Evolutionary conservation across 2,113 vertebrate genomes (phyloP), one percentile per base, ranked within the genome.

Genomic region (Forbesichthys papilliferus): DNA sequence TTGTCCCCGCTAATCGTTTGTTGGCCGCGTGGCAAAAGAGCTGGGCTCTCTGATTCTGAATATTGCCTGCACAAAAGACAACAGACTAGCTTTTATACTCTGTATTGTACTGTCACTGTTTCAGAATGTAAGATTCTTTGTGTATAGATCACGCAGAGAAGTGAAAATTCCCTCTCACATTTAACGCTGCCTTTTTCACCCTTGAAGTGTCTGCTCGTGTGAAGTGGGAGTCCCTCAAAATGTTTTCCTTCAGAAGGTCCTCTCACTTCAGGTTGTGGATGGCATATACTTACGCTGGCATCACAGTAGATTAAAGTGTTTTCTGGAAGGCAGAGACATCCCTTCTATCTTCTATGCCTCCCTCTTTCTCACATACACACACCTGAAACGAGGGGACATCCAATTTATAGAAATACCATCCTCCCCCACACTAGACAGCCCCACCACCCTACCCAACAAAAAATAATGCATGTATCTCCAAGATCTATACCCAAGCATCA

Each of bases 401-500:
- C 54, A 80, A 79, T 86, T 74, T 76, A 52, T n/a, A 68, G 73
- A 64, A 64, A 27, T 69, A 77, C 80, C 71, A 83, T 80, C 16
- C 68, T 72, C 79, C 33, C 75, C 73, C 27, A 61, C 83, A 54
- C 68, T 58, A 73, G 74, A 42, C 64, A 86, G 67, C 69, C 73
- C 71, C 78, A 36, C 13, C 72, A 77, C 78, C 27, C 27, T 27
- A 27, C 27, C 27, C 27, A 27, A 2, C 27, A 27, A 82, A 86
- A 10, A 56, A n/a, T 1, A n/a, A 74, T 80, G 61, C 69, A 89
- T 87, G 78, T 74, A 85, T 90, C 88, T 90, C 74, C 27, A 71
- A 89, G 87, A 90, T 90, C 84, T 82, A 87, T 86, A 79, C 83
- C 74, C 75, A 65, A 69, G 76, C 86, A 84, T 86, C 88, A 89